Base-by-base conservation (phyloP, 2,113 vertebrate species). In the Piprites chloris region DNA sequence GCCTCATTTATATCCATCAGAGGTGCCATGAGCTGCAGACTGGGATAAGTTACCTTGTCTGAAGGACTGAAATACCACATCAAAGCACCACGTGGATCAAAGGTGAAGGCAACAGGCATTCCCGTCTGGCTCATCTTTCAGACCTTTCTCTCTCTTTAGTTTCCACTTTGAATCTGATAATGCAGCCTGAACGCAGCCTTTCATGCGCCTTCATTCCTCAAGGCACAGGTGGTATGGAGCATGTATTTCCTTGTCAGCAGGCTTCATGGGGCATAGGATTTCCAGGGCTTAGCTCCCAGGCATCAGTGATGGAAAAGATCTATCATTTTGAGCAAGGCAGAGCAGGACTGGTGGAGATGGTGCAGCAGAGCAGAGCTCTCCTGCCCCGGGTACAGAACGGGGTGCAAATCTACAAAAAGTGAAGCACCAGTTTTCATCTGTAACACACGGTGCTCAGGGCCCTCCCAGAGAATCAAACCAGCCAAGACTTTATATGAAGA, bases 121-220 rank as follows among this genome's bases (percentile, higher is more conserved):
- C 58, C 90, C 11, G 2, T 52, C 77, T 58, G 68, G 46, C 62
- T 73, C 65, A 6, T 66, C 30, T 94, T 94, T 92, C 95, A 89
- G 71, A 52, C 68, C 52, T 79, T 89, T 76, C 92, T 86, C 58
- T 62, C 84, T 53, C 91, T 87, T 72, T 84, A 37, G 65, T 76
- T 94, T 90, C 89, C 80, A 35, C 83, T 96, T 92, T 87, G 85
- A 89, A 89, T 94, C 84, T 85, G 83, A 87, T 95, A 92, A 67
- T 6, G 72, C 8, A 5, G 75, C 83, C 69, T 87, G 75, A 79
- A 74, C 79, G 0, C 79, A 35, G 94, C 80, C 92, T 96, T 96
- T 97, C 83, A 85, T 68, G n/a, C 0, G 4, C 52, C 73, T 35
- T 61, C 66, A 4, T 77, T 95, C 74, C 92, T 93, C 65, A 6